These are phyloP conservation scores for Dinocampus coccinellae DNA, from an alignment of 2,888 invertebrate genomes.

Conservation along the genomic window DNA sequence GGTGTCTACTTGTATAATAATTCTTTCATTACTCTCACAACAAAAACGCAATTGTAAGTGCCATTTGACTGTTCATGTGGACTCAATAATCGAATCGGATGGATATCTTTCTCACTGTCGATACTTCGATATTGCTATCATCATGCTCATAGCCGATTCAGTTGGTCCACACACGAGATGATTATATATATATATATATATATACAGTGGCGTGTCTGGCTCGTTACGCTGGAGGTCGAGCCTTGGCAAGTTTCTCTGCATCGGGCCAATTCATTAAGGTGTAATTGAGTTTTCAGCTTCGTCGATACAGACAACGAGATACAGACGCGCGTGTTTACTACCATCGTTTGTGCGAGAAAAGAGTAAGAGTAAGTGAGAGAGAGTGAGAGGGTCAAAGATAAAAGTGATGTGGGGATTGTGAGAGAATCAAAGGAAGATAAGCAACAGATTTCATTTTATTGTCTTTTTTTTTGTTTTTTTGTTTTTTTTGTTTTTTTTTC, in stretches of 20 bases:
- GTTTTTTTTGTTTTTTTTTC: neutral
- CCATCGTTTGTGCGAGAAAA: neutral
- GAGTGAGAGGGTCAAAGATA: conserved; percentile 1
- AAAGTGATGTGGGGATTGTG: conserved; percentile 12
- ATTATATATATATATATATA: neutral
- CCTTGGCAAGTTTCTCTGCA: conserved; percentile 45
- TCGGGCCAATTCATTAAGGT: conserved; percentile 67
- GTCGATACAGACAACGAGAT: conserved; percentile 62
- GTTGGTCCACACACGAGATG: neutral
- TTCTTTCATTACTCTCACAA: neutral
- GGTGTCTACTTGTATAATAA: neutral
- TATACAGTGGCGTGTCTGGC: conserved; percentile 41
- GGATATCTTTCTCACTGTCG: neutral
- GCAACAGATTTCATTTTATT: conserved; percentile 1
- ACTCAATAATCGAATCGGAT: conserved; percentile 9
- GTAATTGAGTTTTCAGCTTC: conserved; percentile 69
- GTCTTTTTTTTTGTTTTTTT: neutral
- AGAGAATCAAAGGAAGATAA: conserved; percentile 30
- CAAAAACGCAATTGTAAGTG: neutral
- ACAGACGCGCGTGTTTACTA: conserved; percentile 52
- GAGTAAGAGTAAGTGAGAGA: neutral
- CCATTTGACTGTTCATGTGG: conserved; percentile 2
- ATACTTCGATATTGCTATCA: neutral
- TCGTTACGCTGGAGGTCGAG: conserved; percentile 41
- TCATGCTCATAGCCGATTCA: conserved; percentile 5